A percentile compares a stretch with the other conserved stretches of the same genome.
phyloP scores from a whole-genome alignment of 2,113 vertebrate species.

The Pyrgilauda ruficollis region DNA sequence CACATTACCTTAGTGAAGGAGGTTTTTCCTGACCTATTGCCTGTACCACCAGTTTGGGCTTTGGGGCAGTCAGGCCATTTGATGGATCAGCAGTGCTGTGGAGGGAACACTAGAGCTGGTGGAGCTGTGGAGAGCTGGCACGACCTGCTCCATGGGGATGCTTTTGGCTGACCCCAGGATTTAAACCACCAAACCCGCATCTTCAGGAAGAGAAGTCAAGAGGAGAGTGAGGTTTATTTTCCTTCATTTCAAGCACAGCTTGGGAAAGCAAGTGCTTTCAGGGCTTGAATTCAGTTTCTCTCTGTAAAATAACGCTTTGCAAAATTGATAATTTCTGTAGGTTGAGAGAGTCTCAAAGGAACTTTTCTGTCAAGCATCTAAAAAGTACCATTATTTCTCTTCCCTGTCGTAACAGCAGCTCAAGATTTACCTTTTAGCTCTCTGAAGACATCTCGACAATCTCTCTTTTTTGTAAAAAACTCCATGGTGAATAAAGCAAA shows the following conservation, averaged over 20 bases:
- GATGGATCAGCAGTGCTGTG: not conserved
- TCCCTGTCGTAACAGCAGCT: not conserved
- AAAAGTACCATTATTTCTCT: not conserved
- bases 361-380: not conserved
- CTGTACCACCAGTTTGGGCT: not conserved
- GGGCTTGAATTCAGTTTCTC: not conserved
- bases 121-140: not conserved
- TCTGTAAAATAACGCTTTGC: not conserved
- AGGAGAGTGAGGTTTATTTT: not conserved
- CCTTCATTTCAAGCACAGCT: not conserved
- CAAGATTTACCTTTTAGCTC: not conserved
- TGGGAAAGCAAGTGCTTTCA: not conserved
- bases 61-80: not conserved
- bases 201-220: not conserved
- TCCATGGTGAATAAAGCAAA: not conserved
- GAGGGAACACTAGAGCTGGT: not conserved
- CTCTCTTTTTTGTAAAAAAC: not conserved
- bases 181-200: not conserved
- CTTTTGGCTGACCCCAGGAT: not conserved
- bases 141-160: fast-evolving
- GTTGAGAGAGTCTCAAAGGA: conserved; percentile 43
- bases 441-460: not conserved
- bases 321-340: conserved; percentile 39
- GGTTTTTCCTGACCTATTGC: not conserved
- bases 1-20: not conserved